Evolutionary conservation across 2,888 invertebrate species (phyloP).

Genomic region (Busseola fusca): DNA sequence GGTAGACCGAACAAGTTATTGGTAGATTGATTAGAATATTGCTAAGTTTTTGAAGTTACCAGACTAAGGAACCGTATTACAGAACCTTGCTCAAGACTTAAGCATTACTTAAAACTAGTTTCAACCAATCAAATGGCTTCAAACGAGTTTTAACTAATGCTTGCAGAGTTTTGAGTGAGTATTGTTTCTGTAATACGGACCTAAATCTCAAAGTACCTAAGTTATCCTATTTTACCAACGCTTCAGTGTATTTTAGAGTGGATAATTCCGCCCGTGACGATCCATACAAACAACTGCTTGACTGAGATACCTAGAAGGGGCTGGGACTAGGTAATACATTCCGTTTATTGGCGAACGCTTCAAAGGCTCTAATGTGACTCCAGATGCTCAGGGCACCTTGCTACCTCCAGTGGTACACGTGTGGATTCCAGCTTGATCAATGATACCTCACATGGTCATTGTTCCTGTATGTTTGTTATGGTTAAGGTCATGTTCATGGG

Average conservation of each 20-base stretch:
- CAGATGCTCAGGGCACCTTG: not conserved
- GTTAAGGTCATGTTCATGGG: too few relatives aligned
- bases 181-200: too few relatives aligned
- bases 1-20: not conserved
- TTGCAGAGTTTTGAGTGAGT: too few relatives aligned
- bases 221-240: not conserved
- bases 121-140: too few relatives aligned
- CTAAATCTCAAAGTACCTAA: not conserved
- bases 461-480: not conserved
- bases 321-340: not conserved
- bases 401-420: not conserved
- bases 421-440: not conserved
- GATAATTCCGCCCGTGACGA: not conserved
- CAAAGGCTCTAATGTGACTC: not conserved
- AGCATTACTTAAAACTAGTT: too few relatives aligned
- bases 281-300: not conserved
- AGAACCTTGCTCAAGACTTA: too few relatives aligned
- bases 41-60: not conserved
- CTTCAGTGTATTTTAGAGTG: not conserved
- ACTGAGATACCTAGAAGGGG: not conserved
- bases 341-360: not conserved
- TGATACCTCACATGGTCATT: not conserved
- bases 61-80: not conserved
- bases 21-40: not conserved
- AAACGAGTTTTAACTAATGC: too few relatives aligned